phyloP scores from a whole-genome alignment of 2,113 vertebrate species.

The Lasiurus cinereus region DNA sequence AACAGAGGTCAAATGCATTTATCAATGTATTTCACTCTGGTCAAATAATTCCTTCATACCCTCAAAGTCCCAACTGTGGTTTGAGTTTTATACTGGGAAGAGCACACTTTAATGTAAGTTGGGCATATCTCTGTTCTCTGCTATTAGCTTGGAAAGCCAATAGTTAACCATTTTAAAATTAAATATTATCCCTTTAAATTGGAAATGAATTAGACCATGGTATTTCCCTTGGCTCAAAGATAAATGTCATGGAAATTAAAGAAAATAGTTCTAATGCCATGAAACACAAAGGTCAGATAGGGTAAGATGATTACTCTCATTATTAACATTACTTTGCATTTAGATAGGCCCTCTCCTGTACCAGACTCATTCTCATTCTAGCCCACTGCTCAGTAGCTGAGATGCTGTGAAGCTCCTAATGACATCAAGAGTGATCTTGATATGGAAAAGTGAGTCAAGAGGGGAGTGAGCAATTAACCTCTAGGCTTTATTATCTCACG shows the following conservation, averaged over 20 bases:
- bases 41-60: neutral
- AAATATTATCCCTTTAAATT: constrained; percentile 60
- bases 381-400: neutral
- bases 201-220: constrained; percentile 59
- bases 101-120: neutral
- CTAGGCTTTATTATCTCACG: constrained; percentile 49
- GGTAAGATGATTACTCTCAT: constrained; percentile 66
- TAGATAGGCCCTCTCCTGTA: constrained; percentile 72
- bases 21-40: neutral
- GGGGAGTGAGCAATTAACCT: constrained; percentile 65
- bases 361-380: constrained; percentile 71
- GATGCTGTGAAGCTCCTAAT: neutral
- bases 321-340: constrained; percentile 81
- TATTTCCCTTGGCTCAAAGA: constrained; percentile 29
- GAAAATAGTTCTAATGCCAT: constrained; percentile 71
- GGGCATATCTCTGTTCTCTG: neutral
- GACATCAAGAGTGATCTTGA: constrained; percentile 17
- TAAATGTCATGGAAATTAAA: constrained; percentile 79
- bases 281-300: constrained; percentile 76
- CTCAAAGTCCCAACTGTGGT: neutral
- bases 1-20: neutral
- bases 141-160: neutral
- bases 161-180: constrained; percentile 58
- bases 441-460: constrained; percentile 33
- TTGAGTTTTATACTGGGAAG: constrained; percentile 19